Evolutionary conservation across 2,888 invertebrate species (phyloP), one percentile per base, ranked within the genome.

Genomic region (Synanthedon myopaeformis): DNA sequence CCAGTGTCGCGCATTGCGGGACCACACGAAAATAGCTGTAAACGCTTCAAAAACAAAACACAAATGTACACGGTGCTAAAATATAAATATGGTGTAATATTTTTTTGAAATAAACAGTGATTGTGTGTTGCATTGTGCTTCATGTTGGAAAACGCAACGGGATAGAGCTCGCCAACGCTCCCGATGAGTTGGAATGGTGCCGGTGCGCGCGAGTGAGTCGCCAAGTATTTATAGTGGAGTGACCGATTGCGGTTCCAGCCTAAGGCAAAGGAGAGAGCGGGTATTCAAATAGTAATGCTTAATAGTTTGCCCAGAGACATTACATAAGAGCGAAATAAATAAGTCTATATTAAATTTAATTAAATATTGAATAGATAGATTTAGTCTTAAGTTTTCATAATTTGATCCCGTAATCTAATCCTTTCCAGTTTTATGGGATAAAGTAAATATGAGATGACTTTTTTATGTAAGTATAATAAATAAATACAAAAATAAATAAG

Each of bases 151-250:
- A 65, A 53, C 55, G 45, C 49, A 51, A 42, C 42, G 55, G 59
- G 58, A 62, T 61, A 59, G 58, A 54, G 55, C 50, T 19, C 61
- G 59, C 59, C 58, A 56, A 62, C 60, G 64, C 58, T 54, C 52
- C 53, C 52, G 57, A 14, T 23, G 19, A 12, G 41, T 77, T 76
- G 82, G 80, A 82, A 76, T 74, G 70, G 76, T 82, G 82, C 82
- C 82, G 79, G 70, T 66, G 67, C 61, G 72, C 67, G 68, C 61
- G 70, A 73, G 70, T 79, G 79, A 80, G 72, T 77, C 76, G 77
- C 56, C 64, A 56, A 55, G 62, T 82, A 82, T 82, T 80, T 74
- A 75, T 82, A 82, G 77, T 65, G 61, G 56, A 66, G 64, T 72
- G 72, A 71, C 72, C 75, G 69, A 69, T 57, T 45, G 45, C 45